phyloP scores from a whole-genome alignment of 1,140 invertebrate genomes.

The Melipona quadrifasciata region DNA sequence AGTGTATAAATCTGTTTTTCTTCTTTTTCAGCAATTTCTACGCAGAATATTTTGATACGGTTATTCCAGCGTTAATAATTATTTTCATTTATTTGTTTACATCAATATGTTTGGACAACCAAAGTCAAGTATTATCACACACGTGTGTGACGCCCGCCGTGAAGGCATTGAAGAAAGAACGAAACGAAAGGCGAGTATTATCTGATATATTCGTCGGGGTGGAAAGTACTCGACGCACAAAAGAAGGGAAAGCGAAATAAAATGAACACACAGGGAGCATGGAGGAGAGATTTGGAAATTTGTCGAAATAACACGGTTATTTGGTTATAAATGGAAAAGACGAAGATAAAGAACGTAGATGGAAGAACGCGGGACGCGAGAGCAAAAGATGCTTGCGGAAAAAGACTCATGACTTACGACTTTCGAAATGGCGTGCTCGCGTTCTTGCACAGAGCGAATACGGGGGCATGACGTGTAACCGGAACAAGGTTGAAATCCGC shows the following conservation, averaged over 20 bases:
- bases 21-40: too few species aligned
- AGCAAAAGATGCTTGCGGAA: background rate
- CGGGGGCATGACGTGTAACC: constrained; percentile 16
- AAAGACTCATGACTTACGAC: constrained; percentile 18
- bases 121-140: too few species aligned
- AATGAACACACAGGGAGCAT: background rate
- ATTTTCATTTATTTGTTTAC: too few species aligned
- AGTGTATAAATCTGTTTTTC: too few species aligned
- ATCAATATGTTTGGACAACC: too few species aligned
- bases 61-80: too few species aligned
- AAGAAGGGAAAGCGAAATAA: background rate
- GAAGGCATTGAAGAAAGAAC: too few species aligned
- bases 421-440: background rate
- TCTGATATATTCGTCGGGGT: too few species aligned
- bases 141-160: too few species aligned
- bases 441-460: background rate
- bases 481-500: constrained; percentile 26
- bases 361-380: background rate
- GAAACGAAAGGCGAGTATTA: too few species aligned
- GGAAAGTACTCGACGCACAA: too few species aligned
- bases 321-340: background rate
- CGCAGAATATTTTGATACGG: too few species aligned
- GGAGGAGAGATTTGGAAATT: background rate
- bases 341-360: background rate
- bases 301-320: background rate